phyloP scores from a whole-genome alignment of 2,113 vertebrate genomes.

The Zingel zingel region DNA sequence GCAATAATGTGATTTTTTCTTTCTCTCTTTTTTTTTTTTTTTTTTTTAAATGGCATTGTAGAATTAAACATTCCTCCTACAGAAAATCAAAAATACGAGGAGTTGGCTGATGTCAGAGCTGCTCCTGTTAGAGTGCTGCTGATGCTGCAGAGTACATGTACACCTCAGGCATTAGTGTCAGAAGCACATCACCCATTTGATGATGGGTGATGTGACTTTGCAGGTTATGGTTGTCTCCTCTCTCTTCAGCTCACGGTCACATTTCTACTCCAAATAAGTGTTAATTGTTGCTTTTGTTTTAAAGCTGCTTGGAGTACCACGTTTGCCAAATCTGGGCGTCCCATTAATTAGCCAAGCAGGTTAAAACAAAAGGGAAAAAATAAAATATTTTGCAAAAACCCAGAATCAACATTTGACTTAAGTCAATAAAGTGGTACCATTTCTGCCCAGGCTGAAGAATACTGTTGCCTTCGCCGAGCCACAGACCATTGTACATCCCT shows the following conservation, averaged over 20 bases:
- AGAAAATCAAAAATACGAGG: neutral
- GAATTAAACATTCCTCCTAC: neutral
- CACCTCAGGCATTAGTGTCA: neutral
- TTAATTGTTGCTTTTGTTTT: neutral
- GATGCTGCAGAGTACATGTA: neutral
- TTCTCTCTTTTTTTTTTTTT: too few species aligned
- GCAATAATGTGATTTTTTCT: neutral
- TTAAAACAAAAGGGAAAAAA: neutral
- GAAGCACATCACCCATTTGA: neutral
- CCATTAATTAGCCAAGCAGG: neutral
- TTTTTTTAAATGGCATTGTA: neutral
- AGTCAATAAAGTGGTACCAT: neutral
- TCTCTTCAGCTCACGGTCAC: neutral
- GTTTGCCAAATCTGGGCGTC: neutral
- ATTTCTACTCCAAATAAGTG: neutral
- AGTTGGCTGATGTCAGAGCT: slow-evolving; percentile 32
- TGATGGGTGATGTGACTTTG: neutral
- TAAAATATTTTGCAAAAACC: too few species aligned
- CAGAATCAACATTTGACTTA: neutral
- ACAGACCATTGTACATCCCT: neutral
- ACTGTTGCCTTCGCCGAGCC: neutral
- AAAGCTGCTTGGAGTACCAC: neutral
- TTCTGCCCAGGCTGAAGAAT: neutral
- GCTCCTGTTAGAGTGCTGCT: slow-evolving; percentile 6
- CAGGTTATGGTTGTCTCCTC: neutral